These are phyloP conservation scores for Vanessa tameamea DNA, from an alignment of 1,140 invertebrate genomes.

Conservation along the genomic window DNA sequence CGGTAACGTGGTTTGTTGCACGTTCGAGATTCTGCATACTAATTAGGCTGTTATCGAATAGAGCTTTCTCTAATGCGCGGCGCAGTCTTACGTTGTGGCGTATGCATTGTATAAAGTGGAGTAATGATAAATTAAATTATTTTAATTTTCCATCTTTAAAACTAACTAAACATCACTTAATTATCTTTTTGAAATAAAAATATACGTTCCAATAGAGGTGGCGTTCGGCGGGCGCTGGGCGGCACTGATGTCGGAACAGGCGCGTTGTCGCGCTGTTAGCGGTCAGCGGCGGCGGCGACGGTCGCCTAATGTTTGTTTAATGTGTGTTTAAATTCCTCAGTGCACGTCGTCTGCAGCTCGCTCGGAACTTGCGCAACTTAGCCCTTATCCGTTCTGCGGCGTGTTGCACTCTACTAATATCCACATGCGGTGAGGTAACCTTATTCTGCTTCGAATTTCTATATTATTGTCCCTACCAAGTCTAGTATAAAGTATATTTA, in stretches of 20 bases:
- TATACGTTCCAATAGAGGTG: too few species aligned
- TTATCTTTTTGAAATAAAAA: too few species aligned
- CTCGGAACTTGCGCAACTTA: neutral
- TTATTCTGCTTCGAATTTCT: neutral
- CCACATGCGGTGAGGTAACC: neutral
- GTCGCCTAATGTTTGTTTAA: conserved; percentile 4
- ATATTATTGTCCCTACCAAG: neutral
- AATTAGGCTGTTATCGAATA: conserved; percentile 7
- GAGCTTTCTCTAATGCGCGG: neutral
- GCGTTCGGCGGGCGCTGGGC: neutral
- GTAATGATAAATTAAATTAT: too few species aligned
- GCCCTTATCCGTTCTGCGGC: conserved; percentile 1
- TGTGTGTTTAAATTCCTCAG: neutral
- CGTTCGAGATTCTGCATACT: conserved; percentile 9
- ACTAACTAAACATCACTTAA: too few species aligned
- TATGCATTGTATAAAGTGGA: too few species aligned
- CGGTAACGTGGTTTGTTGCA: neutral
- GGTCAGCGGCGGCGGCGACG: neutral
- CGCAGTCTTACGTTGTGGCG: neutral
- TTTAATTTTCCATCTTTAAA: too few species aligned
- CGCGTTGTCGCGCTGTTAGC: neutral
- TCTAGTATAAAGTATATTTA: neutral
- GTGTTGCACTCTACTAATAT: conserved; percentile 4
- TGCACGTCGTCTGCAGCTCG: neutral
- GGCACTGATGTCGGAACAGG: neutral